A percentile compares a stretch with the other conserved stretches of the same genome.
phyloP scores from a whole-genome alignment of 2,888 invertebrate species.

The Villa cingulata region DNA sequence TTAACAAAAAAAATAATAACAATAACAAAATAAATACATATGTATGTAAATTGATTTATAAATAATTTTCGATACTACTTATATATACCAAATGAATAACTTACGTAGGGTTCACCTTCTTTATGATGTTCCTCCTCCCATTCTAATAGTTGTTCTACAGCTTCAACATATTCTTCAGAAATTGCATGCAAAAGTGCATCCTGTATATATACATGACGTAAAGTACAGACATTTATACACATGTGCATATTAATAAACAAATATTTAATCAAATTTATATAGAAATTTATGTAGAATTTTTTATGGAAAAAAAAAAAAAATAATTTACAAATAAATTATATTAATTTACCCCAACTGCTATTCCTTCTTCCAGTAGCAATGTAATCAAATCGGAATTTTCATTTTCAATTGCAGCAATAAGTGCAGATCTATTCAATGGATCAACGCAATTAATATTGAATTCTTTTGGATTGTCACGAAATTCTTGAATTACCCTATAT shows the following conservation, averaged over 20 bases:
- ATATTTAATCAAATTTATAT: background rate
- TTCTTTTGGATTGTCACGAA: conserved; percentile 48
- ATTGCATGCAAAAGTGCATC: conserved; percentile 91
- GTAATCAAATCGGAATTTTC: conserved; percentile 90
- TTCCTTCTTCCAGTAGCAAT: conserved; percentile 63
- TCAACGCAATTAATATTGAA: conserved; percentile 92
- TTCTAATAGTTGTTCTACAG: conserved; percentile 81
- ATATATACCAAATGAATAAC: too few relatives aligned
- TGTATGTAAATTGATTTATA: background rate
- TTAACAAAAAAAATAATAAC: conserved; percentile 19
- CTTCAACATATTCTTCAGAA: conserved; percentile 96
- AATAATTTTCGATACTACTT: too few relatives aligned
- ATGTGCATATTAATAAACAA: background rate
- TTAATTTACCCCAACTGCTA: conserved; percentile 60
- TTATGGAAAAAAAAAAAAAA: background rate
- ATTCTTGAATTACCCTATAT: conserved; percentile 51
- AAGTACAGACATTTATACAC: background rate
- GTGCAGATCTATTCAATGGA: conserved; percentile 82
- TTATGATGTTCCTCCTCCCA: conserved; percentile 77
- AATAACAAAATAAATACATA: background rate
- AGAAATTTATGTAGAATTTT: background rate
- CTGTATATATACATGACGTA: conserved; percentile 29
- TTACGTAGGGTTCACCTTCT: conserved; percentile 64
- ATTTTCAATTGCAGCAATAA: conserved; percentile 92
- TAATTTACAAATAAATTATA: background rate